Evolutionary conservation across 64 coral and sea anemone genomes (phyloP).

Genomic region (Catalaphyllia jardinei): DNA sequence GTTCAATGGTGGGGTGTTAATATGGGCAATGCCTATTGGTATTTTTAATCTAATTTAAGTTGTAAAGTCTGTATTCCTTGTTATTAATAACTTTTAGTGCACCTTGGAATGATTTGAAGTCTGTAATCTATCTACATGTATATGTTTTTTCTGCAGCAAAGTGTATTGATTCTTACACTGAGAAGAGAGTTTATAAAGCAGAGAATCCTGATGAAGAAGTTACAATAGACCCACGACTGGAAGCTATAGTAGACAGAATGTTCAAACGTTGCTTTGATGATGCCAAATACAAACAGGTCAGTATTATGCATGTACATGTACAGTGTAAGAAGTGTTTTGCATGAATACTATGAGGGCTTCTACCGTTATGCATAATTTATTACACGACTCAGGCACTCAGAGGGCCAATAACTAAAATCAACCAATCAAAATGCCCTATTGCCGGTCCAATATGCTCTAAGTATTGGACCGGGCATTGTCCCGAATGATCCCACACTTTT

Average conservation of each 20-base stretch:
- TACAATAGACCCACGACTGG: constrained; percentile 85
- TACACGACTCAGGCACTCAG: too few relatives aligned
- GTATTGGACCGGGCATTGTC: too few relatives aligned
- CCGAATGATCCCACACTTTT: too few relatives aligned
- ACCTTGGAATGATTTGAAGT: too few relatives aligned
- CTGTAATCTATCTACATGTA: background rate
- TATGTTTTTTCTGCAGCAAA: constrained; percentile 63
- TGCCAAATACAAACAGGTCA: constrained; percentile 95
- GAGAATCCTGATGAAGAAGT: constrained; percentile 87
- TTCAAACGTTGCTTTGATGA: constrained; percentile 99
- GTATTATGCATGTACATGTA: background rate
- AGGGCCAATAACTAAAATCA: too few relatives aligned
- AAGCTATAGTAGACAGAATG: constrained; percentile 96
- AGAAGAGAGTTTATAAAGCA: constrained; percentile 78
- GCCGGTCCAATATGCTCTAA: too few relatives aligned
- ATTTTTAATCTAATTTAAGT: too few relatives aligned
- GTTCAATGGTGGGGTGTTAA: too few relatives aligned
- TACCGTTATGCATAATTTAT: background rate
- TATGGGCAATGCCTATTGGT: too few relatives aligned
- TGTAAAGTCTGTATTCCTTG: too few relatives aligned
- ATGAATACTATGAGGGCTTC: background rate
- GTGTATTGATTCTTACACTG: constrained; percentile 98
- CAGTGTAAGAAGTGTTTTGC: background rate
- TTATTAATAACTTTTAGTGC: too few relatives aligned
- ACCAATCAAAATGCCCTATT: too few relatives aligned